Conservation (phyloP, 2,797 vertebrate genomes). For the Natrix natrix region DNA sequence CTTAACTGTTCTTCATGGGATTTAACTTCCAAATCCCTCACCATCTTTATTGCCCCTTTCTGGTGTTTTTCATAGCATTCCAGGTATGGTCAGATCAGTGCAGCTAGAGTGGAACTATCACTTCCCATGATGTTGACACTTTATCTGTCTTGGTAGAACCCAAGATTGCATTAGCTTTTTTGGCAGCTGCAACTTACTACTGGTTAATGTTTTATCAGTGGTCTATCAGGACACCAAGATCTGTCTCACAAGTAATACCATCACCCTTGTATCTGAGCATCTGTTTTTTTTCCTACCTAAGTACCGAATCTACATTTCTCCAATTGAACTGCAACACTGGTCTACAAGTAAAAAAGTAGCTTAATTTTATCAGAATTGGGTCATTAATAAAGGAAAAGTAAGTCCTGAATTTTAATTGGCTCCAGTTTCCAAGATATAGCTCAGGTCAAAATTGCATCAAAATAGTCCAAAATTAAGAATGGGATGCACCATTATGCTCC, state of each 20-base stretch:
- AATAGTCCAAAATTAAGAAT: too few species aligned
- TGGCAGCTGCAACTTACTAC: background rate
- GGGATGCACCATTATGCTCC: too few species aligned
- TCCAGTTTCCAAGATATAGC: too few species aligned
- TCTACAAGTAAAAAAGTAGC: too few species aligned
- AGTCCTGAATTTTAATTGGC: too few species aligned
- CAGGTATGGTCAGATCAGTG: background rate
- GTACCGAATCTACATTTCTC: background rate
- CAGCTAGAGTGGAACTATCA: background rate
- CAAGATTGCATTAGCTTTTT: background rate
- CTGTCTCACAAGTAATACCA: background rate
- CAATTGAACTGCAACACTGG: background rate
- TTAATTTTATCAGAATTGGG: too few species aligned
- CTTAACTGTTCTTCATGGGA: background rate
- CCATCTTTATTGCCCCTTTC: background rate
- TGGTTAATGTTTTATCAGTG: background rate
- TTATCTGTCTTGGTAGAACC: background rate
- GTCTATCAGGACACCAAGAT: background rate
- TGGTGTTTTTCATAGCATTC: background rate
- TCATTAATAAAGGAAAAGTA: too few species aligned
- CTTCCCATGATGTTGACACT: background rate
- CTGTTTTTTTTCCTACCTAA: background rate
- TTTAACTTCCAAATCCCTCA: background rate
- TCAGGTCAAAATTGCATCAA: too few species aligned
- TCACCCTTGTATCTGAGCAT: background rate